These are phyloP conservation scores for Camelus dromedarius DNA, from an alignment of 2,113 vertebrate species.

Conservation along the genomic window DNA sequence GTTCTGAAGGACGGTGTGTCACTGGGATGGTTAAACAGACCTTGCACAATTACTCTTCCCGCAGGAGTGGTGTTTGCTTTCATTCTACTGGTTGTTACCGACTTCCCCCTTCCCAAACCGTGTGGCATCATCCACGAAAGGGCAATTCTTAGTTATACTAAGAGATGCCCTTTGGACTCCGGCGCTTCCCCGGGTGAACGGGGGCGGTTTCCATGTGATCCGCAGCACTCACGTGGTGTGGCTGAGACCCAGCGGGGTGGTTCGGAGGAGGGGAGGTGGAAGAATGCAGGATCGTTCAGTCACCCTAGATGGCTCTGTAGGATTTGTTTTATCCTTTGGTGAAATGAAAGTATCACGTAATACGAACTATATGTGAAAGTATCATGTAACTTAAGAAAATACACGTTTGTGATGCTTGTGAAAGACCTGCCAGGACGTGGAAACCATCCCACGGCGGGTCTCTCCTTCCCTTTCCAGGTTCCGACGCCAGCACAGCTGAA, in stretches of 20 bases:
- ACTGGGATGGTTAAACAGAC: neutral
- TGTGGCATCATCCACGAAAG: fast-evolving
- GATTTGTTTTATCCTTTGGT: no score
- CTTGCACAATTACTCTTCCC: neutral
- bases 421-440: fast-evolving
- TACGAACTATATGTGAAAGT: no score
- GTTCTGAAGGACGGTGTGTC: neutral
- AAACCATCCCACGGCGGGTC: neutral
- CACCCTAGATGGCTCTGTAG: fast-evolving
- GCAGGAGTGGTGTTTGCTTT: neutral
- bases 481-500: slow-evolving; percentile 91
- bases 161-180: neutral
- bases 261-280: fast-evolving
- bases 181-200: fast-evolving
- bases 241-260: neutral
- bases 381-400: fast-evolving
- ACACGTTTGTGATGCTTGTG: neutral
- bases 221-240: fast-evolving
- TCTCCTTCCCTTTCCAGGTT: slow-evolving; percentile 88
- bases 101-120: no score
- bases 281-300: fast-evolving
- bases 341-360: neutral
- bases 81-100: no score
- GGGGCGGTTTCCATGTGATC: fast-evolving
- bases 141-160: neutral